phyloP scores from a whole-genome alignment of 1,140 invertebrate species.

The Belonocnema kinseyi region DNA sequence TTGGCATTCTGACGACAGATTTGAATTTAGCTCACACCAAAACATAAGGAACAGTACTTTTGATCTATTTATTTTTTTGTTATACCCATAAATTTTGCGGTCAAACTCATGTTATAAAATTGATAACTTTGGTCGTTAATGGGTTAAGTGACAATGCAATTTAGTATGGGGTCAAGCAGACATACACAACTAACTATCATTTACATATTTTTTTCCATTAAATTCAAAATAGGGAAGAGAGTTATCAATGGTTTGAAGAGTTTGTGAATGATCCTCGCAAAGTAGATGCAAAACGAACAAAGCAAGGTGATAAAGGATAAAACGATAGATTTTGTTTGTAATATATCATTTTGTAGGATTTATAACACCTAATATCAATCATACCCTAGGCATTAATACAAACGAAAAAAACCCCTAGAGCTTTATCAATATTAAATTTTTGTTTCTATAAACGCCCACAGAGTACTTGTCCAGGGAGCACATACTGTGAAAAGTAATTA shows the following conservation, averaged over 20 bases:
- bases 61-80: too few species aligned
- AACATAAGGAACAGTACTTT: too few species aligned
- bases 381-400: neutral
- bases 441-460: neutral
- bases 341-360: constrained; percentile 1
- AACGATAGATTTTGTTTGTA: neutral
- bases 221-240: neutral
- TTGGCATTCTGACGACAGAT: too few species aligned
- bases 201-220: neutral
- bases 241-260: neutral
- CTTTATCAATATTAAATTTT: neutral
- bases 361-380: neutral
- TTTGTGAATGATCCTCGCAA: neutral
- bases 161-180: too few species aligned
- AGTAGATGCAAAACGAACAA: neutral
- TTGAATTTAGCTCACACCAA: too few species aligned
- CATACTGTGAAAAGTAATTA: too few species aligned
- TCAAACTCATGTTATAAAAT: too few species aligned
- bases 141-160: too few species aligned
- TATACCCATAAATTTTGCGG: too few species aligned
- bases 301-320: neutral
- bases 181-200: too few species aligned
- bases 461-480: neutral
- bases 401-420: neutral
- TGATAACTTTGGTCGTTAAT: too few species aligned